Percentiles rank a stretch among this genome's conserved stretches.
Conservation (phyloP, 2,888 invertebrate species). For the Cantharis rustica region DNA sequence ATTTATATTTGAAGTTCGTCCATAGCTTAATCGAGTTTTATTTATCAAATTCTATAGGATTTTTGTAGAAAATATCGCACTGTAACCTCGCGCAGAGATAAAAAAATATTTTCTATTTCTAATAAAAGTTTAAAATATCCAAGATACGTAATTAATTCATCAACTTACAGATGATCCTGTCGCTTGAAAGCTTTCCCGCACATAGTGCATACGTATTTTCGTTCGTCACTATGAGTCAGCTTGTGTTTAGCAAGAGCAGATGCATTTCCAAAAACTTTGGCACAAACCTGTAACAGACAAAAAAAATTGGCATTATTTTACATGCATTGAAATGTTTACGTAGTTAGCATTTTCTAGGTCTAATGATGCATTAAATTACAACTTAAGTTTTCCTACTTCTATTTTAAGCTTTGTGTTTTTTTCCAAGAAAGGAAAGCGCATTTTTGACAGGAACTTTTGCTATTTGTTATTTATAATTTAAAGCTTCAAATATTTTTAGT, state of each 20-base stretch:
- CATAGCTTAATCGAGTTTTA: no score
- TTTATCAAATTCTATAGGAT: no score
- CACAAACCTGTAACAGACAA: constrained; percentile 76
- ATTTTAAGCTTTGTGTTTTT: neutral
- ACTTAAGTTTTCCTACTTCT: neutral
- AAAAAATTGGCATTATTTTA: constrained; percentile 17
- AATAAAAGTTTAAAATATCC: neutral
- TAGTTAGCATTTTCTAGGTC: neutral
- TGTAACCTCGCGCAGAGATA: no score
- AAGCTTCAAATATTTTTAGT: neutral
- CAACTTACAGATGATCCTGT: constrained; percentile 96
- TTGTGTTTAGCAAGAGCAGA: constrained; percentile 96
- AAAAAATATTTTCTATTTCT: neutral
- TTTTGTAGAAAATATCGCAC: no score
- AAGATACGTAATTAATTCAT: neutral
- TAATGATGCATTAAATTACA: neutral
- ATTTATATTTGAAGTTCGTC: no score
- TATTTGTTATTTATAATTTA: neutral
- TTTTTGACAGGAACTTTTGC: neutral
- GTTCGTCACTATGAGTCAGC: constrained; percentile 96
- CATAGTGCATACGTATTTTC: constrained; percentile 93
- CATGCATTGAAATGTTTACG: constrained; percentile 1
- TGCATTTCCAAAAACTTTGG: constrained; percentile 96
- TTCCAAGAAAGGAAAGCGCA: neutral
- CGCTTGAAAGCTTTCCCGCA: constrained; percentile 98